Evolutionary conservation across 2,113 vertebrate genomes (phyloP).

Genomic region (Gambusia affinis): DNA sequence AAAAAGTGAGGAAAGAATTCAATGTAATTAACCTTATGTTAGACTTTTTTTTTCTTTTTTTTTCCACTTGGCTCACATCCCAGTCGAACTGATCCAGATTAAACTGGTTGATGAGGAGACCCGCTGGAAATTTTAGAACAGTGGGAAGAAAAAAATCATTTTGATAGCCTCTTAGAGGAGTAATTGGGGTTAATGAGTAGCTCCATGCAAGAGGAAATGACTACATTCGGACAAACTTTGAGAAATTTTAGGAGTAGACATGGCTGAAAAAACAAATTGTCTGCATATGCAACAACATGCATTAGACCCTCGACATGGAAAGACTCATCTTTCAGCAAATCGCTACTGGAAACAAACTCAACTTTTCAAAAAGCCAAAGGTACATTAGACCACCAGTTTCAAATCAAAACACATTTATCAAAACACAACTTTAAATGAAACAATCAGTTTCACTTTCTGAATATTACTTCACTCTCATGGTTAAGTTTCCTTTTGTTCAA

Average conservation of each 20-base stretch:
- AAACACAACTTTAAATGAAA: constrained; percentile 42
- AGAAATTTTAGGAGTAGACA: constrained; percentile 39
- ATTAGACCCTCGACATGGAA: constrained; percentile 22
- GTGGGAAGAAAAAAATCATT: constrained; percentile 51
- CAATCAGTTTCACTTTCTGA: constrained; percentile 35
- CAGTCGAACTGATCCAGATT: constrained; percentile 63
- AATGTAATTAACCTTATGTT: constrained; percentile 72
- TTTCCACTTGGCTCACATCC: constrained; percentile 71
- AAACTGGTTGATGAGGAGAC: constrained; percentile 71
- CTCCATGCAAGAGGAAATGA: constrained; percentile 64
- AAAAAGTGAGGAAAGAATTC: constrained; percentile 57
- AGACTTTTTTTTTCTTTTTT: constrained; percentile 33
- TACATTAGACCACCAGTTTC: constrained; percentile 6
- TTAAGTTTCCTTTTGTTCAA: constrained; percentile 59
- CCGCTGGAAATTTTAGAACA: constrained; percentile 72
- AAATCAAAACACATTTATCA: constrained; percentile 22
- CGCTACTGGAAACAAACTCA: constrained; percentile 27
- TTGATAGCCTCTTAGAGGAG: constrained; percentile 68
- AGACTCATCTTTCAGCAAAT: constrained; percentile 32
- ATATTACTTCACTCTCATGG: constrained; percentile 50
- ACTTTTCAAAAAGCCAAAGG: constrained; percentile 6
- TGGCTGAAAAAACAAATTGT: constrained; percentile 25
- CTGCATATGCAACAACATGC: constrained; percentile 29
- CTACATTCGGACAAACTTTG: constrained; percentile 64
- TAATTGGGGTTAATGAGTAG: constrained; percentile 77